A percentile compares a stretch with the other conserved stretches of the same genome.
Evolutionary conservation across 2,113 vertebrate species (phyloP).

Genomic region (Notarius lentiginosus): DNA sequence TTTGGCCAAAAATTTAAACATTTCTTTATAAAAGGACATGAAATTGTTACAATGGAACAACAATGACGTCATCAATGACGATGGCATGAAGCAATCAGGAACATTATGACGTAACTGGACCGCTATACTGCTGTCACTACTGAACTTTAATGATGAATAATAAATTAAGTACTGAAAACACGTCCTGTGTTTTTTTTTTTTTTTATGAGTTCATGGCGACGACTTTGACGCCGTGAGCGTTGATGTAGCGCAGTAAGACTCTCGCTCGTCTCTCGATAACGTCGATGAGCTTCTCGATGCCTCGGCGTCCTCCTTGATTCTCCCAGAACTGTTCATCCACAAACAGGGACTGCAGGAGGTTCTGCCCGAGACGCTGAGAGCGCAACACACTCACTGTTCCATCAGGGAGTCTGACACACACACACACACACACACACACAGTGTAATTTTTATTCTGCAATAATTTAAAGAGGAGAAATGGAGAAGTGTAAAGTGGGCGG

Average conservation of each 20-base stretch:
- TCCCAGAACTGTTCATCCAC: constrained; percentile 93
- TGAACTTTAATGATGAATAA: not conserved
- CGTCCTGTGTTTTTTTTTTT: not conserved
- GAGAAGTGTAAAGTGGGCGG: not conserved
- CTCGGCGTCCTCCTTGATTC: constrained; percentile 89
- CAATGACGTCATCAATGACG: no score
- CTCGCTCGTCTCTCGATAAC: constrained; percentile 86
- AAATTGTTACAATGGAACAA: not conserved
- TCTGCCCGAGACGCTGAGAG: constrained; percentile 84
- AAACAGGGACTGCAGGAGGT: constrained; percentile 93
- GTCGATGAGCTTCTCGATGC: constrained; percentile 94
- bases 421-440: not conserved
- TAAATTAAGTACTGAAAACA: not conserved
- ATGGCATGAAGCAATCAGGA: no score
- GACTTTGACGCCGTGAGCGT: constrained; percentile 84
- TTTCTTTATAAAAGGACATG: not conserved
- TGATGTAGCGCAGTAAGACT: constrained; percentile 90
- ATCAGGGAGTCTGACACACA: constrained; percentile 82
- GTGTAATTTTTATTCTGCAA: not conserved
- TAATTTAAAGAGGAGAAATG: no score
- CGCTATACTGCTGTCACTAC: not conserved
- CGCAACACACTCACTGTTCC: constrained; percentile 83
- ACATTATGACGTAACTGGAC: not conserved
- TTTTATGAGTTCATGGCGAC: constrained; percentile 81
- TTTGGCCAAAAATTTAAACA: not conserved